Percentiles rank a stretch among this genome's conserved stretches.
These are phyloP conservation scores for Glareola pratincola DNA, from an alignment of 2,113 vertebrate genomes.

Conservation along the genomic window DNA sequence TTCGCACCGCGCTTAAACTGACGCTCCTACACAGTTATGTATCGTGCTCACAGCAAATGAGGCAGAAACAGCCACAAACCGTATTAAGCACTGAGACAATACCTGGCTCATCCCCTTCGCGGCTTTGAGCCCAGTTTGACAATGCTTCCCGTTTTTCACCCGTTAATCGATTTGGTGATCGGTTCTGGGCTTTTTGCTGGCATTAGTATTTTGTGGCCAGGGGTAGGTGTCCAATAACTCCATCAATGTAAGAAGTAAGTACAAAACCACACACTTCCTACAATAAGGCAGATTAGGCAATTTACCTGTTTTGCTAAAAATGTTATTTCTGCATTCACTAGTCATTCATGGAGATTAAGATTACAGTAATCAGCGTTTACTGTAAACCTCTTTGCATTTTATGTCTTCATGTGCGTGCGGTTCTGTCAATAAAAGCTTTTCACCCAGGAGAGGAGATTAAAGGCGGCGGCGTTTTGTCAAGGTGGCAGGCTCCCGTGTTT, in stretches of 20 bases:
- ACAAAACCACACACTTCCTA: background rate
- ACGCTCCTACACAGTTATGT: background rate
- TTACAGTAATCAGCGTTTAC: conserved; percentile 6
- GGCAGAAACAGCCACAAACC: background rate
- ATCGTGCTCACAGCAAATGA: background rate
- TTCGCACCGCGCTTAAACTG: background rate
- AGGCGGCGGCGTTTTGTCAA: background rate
- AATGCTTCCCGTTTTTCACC: background rate
- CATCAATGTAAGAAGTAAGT: background rate
- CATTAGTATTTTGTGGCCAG: background rate
- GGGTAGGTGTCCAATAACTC: background rate
- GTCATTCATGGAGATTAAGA: background rate
- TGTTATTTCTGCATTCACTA: background rate
- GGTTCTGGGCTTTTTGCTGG: background rate
- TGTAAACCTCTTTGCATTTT: conserved; percentile 16
- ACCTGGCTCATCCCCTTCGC: background rate
- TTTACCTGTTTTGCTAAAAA: background rate
- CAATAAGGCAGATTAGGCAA: background rate
- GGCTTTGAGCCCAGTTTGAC: background rate
- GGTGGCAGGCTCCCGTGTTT: background rate
- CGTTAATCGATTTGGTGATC: background rate
- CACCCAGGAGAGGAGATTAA: background rate
- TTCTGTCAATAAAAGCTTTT: background rate
- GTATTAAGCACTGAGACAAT: background rate
- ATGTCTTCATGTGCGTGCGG: background rate